Evolutionary conservation across 2,113 vertebrate genomes (phyloP), one percentile per base, ranked within the genome.

Genomic region (Tonatia bakeri): DNA sequence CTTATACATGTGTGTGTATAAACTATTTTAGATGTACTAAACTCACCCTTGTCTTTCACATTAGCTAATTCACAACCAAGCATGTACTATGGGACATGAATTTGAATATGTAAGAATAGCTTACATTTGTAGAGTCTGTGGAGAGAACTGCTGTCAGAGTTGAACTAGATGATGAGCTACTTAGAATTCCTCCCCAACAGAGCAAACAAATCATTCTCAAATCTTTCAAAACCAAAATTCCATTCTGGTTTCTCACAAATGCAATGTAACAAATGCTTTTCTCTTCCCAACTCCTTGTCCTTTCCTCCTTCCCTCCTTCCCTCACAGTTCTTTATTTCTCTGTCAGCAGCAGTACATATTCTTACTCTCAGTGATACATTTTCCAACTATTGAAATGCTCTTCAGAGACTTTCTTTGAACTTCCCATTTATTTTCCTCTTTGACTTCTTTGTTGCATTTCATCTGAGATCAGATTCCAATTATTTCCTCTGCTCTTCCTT

Each of bases 371-470:
- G 0, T 54, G 28, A 81, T 47, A 22, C 43, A 77, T 90, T 83
- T 94, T 43, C 38, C 89, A 13, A 43, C 36, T 19, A 80, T 70
- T 91, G 67, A 96, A 92, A 95, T 82, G 54, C 43, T 43, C 45
- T 94, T 83, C 36, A 54, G 28, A 87, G 65, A 72, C 56, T 76
- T 81, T 38, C 24, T 87, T 90, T 94, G 59, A 92, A 90, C 69
- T 69, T 52, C 15, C 2, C 15, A 26, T 65, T 91, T 45, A 36
- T 84, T 87, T 87, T 43, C 15, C 19, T 50, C 50, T 92, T 95
- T 86, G 82, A 59, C 36, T 80, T 59, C 77, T 81, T 87, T 52
- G 69, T 47, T 65, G 26, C 15, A 14, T 64, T 96, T 94, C 52
- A 70, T 64, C 31, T 43, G 73, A 84, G 24, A 69, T 77, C 4